phyloP scores from a whole-genome alignment of 2,888 invertebrate species.

The Subacronicta megacephala region DNA sequence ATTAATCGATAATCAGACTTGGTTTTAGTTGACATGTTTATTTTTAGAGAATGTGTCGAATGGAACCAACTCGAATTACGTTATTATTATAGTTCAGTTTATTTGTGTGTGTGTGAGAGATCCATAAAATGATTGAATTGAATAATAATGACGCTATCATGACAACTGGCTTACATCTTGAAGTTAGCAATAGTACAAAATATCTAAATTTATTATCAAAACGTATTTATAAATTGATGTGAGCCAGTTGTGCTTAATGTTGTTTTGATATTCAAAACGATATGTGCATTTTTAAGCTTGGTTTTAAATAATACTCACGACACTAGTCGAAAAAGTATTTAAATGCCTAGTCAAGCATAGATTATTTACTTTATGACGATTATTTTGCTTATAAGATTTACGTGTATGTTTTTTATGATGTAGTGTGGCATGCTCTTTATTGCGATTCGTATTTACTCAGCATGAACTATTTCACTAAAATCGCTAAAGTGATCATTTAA shows the following conservation, averaged over 20 bases:
- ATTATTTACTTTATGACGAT: constrained; percentile 45
- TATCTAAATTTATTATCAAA: constrained; percentile 51
- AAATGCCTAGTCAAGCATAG: constrained; percentile 55
- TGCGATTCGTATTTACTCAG: constrained; percentile 48
- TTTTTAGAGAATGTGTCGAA: constrained; percentile 46
- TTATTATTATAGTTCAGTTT: constrained; percentile 39
- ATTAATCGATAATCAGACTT: constrained; percentile 41
- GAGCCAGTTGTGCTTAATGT: constrained; percentile 66
- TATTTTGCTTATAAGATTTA: constrained; percentile 51
- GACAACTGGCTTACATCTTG: constrained; percentile 62
- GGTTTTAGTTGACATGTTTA: constrained; percentile 45
- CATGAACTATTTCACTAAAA: constrained; percentile 34
- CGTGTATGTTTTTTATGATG: constrained; percentile 43
- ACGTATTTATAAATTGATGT: constrained; percentile 59
- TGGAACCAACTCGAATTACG: constrained; percentile 39
- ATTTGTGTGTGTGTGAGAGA: constrained; percentile 59
- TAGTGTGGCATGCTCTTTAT: constrained; percentile 57
- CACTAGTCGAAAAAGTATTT: constrained; percentile 63
- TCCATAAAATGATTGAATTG: constrained; percentile 59
- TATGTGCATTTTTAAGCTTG: constrained; percentile 70
- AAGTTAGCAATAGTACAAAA: constrained; percentile 62
- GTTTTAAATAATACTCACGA: constrained; percentile 68
- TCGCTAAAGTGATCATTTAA: constrained; percentile 15
- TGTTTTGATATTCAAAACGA: constrained; percentile 57
- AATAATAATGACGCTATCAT: constrained; percentile 30